Evolutionary conservation across 2,888 invertebrate genomes (phyloP).

Genomic region (Nephrotoma appendiculata): DNA sequence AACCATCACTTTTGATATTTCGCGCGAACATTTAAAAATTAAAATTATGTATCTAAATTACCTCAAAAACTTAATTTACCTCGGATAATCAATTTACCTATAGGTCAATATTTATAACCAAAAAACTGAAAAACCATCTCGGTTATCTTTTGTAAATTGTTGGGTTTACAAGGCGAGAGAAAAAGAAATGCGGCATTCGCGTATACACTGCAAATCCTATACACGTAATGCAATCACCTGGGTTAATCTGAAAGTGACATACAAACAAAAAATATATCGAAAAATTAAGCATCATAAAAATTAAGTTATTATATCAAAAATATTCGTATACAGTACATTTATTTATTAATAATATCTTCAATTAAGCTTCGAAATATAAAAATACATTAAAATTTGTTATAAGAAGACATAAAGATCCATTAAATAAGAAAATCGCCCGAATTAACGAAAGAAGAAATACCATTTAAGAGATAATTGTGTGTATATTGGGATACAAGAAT

Average conservation of each 20-base stretch:
- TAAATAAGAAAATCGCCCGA: not conserved
- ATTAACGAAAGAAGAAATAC: not conserved
- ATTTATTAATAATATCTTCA: not conserved
- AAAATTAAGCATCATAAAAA: not conserved
- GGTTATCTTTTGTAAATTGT: not conserved
- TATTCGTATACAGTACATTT: not conserved
- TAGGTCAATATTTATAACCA: not conserved
- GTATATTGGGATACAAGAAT: not conserved
- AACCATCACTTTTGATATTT: not conserved
- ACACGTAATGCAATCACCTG: not conserved
- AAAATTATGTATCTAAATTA: not conserved
- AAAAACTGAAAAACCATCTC: not conserved
- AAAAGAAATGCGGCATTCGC: not conserved
- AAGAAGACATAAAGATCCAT: not conserved
- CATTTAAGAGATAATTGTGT: not conserved
- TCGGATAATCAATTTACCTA: not conserved
- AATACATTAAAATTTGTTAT: not conserved
- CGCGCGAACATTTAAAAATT: not conserved
- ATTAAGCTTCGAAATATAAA: not conserved
- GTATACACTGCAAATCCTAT: not conserved
- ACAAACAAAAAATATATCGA: not conserved
- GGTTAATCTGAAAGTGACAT: not conserved
- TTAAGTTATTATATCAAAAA: not conserved
- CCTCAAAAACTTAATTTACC: not conserved
- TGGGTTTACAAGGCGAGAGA: too few species aligned